Base-by-base conservation (phyloP, 2,888 invertebrate genomes). In the Escarpia spicata region DNA sequence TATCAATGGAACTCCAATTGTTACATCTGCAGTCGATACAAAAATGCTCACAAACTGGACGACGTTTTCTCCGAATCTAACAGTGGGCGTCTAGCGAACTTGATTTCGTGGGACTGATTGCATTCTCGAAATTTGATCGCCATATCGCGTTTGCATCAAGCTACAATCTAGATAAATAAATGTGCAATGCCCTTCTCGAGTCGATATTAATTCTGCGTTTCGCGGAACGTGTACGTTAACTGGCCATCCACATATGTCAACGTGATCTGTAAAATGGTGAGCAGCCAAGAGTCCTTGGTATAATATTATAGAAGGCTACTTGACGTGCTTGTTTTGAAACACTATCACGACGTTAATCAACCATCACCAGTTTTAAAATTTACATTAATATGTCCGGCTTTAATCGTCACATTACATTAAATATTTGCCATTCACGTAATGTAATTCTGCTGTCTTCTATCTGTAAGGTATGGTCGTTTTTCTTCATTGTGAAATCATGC, bases 111-210 rank as follows among this genome's bases (percentile, higher is more conserved):
- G 75, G n/a, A 75, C 19, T 75, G 75, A 75, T 75, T 75, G 75
- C 75, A 75, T 75, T 75, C 75, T 75, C 75, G 75, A 75, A 26
- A 75, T 75, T 26, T 75, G 75, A 75, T 75, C 75, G 26, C 75
- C n/a, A 75, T 75, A 75, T 75, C 75, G 75, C 75, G 19, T 75
- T 75, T 75, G 75, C 75, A 75, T 75, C 75, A 75, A 75, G 75
- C 75, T 75, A 75, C 75, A 15, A 75, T 75, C 75, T n/a, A 75
- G n/a, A 75, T 75, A 75, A 75, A 75, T 19, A 75, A 75, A 75
- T 75, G 19, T 75, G 26, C n/a, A 26, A 26, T 75, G n/a, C 75
- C 75, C 19, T 75, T 19, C 75, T 75, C 75, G 19, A 26, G 26
- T 75, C 75, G 75, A 75, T 75, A 75, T 75, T 75, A 75, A 6